Evolutionary conservation across 2,888 invertebrate species (phyloP).

Genomic region (Nycteola revayana): DNA sequence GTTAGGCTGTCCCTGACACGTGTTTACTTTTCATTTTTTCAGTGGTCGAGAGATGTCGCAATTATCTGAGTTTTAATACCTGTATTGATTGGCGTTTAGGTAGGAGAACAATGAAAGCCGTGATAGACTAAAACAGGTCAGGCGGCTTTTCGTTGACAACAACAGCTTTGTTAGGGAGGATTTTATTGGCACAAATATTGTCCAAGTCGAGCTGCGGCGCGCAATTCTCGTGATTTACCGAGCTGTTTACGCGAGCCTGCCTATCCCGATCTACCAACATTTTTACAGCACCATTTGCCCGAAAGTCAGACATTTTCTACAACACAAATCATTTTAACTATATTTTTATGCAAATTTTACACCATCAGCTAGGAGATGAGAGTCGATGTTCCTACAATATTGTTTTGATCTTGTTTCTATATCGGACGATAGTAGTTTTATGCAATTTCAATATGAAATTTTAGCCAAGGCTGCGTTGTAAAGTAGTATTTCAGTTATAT

Average conservation of each 20-base stretch:
- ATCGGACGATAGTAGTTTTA: conserved; percentile 16
- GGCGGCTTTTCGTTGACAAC: conserved; percentile 72
- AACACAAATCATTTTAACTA: conserved; percentile 63
- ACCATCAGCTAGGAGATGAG: conserved; percentile 27
- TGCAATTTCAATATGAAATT: conserved; percentile 7
- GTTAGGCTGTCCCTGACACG: too few species aligned
- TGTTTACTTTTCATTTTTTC: too few species aligned
- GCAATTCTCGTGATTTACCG: conserved; percentile 74
- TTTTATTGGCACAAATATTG: conserved; percentile 81
- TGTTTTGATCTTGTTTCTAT: conserved; percentile 26
- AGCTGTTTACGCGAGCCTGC: conserved; percentile 73
- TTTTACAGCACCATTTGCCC: conserved; percentile 66
- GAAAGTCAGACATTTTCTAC: conserved; percentile 62
- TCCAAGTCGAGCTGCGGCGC: conserved; percentile 70
- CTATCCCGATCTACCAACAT: conserved; percentile 62
- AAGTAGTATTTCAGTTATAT: too few species aligned
- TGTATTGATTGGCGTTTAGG: conserved; percentile 39
- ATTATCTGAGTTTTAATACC: conserved; percentile 22
- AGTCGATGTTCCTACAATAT: conserved; percentile 28
- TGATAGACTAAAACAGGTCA: conserved; percentile 70
- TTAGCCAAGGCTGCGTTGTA: too few species aligned
- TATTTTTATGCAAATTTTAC: conserved; percentile 56
- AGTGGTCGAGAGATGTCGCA: too few species aligned
- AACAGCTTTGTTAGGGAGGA: conserved; percentile 76
- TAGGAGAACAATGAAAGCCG: conserved; percentile 52